Evolutionary conservation across 2,113 vertebrate genomes (phyloP), one percentile per base, ranked within the genome.

Genomic region (Nicator chloris): DNA sequence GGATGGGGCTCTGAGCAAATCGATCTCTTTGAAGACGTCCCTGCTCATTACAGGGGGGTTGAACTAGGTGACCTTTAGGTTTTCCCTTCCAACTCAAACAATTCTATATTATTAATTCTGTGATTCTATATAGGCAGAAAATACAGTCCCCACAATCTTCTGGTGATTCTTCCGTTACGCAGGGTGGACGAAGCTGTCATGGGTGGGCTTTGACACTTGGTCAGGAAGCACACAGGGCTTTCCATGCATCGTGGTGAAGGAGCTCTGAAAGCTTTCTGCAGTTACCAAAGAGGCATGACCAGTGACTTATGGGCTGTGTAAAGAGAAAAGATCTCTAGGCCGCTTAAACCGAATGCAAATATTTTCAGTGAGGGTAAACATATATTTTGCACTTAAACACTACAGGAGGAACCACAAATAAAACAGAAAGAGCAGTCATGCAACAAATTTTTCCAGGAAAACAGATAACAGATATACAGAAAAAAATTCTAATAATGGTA

Each of bases 161-260:
- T 15, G 4, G 30, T 59, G 23, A 33, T 63, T 37, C 30, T 75
- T 40, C 19, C 3, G 0, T 30, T 37, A 57, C 0, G 1, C 5
- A 87, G 33, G 17, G 8, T 30, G 30, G 49, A 79, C n/a, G 15
- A 81, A 59, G 24, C 21, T 90, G 61, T 24, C 33, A 31, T 10
- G 18, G 70, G 51, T 7, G 26, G 19, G 13, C 14, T 86, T 64
- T 68, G 64, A 45, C 27, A 33, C 14, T 44, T 11, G 6, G 11
- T 57, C 63, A 78, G 56, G 51, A 88, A 66, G 28, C 31, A 69
- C 17, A 16, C 27, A 83, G 1, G 7, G 30, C 51, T 66, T 81
- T 42, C 54, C 23, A n/a, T 21, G 33, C 50, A 24, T 26, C 21
- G 26, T 23, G 21, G 31, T 63, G 40, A 24, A 61, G 12, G 21